These are phyloP conservation scores for Nasonia vitripennis DNA, from an alignment of 1,140 invertebrate species.

Conservation along the genomic window DNA sequence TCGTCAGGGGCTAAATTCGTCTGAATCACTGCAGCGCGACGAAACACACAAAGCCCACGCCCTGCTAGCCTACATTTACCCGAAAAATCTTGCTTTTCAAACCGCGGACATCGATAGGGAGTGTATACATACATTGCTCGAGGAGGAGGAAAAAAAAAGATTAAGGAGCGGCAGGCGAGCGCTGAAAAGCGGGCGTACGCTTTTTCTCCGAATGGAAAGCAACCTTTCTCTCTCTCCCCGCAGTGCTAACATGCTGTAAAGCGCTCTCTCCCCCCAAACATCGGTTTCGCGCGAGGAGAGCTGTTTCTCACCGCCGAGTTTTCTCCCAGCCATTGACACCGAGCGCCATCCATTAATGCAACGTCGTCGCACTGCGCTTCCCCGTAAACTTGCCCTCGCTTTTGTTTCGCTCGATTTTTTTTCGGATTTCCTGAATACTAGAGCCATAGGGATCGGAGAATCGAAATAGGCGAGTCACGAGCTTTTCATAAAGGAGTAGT, in stretches of 20 bases:
- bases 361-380: slow-evolving; percentile 55
- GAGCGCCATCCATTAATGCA: slow-evolving; percentile 34
- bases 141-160: slow-evolving; percentile 8
- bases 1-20: neutral
- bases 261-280: neutral
- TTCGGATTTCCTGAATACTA: too few species aligned
- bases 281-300: neutral
- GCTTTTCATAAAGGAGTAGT: neutral
- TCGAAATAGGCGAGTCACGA: neutral
- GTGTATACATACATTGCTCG: too few species aligned
- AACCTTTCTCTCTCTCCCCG: slow-evolving; percentile 14
- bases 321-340: slow-evolving; percentile 25
- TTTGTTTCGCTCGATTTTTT: neutral
- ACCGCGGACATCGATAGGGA: neutral
- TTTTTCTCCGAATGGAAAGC: slow-evolving; percentile 22
- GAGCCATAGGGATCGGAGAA: too few species aligned
- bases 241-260: slow-evolving; percentile 31
- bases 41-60: neutral
- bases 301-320: slow-evolving; percentile 22
- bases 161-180: neutral
- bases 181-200: neutral
- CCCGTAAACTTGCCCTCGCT: slow-evolving; percentile 55
- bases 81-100: neutral
- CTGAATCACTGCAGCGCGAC: neutral
- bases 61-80: neutral